A percentile compares a stretch with the other conserved stretches of the same genome.
phyloP scores from a whole-genome alignment of 2,113 vertebrate species.

The Poecile atricapillus region DNA sequence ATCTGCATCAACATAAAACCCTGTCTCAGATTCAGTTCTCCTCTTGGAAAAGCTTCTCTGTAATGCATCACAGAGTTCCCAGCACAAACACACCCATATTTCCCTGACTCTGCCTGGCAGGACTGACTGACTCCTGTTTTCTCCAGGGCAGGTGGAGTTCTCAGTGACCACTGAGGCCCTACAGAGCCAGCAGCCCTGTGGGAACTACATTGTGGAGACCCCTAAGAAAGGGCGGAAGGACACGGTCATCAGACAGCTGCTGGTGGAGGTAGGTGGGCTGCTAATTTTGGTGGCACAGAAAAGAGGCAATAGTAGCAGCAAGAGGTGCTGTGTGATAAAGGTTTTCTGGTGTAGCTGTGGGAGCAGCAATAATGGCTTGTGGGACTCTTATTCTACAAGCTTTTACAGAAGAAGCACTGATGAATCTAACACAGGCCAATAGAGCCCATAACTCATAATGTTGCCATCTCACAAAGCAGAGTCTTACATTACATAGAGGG shows the following conservation, averaged over 20 bases:
- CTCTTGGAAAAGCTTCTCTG: background rate
- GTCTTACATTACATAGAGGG: background rate
- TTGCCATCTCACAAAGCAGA: background rate
- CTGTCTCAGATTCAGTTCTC: background rate
- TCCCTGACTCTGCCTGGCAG: background rate
- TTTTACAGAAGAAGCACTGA: background rate
- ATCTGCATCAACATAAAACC: background rate
- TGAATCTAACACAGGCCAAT: background rate
- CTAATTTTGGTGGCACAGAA: background rate
- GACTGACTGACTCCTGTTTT: background rate
- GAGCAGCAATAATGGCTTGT: background rate
- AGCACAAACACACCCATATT: background rate
- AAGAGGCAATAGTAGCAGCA: background rate
- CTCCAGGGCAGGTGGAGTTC: slow-evolving; percentile 56
- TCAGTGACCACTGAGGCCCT: slow-evolving; percentile 48
- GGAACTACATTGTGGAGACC: slow-evolving; percentile 50
- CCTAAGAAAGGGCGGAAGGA: slow-evolving; percentile 77
- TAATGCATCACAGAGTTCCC: background rate
- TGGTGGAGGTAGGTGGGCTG: slow-evolving; percentile 75
- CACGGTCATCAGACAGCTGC: slow-evolving; percentile 70
- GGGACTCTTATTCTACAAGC: background rate
- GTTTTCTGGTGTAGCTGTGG: background rate
- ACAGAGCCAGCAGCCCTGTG: background rate
- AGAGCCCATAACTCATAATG: background rate
- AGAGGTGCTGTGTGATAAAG: background rate